phyloP scores from a whole-genome alignment of 2,113 vertebrate species.

The Ascaphus truei region DNA sequence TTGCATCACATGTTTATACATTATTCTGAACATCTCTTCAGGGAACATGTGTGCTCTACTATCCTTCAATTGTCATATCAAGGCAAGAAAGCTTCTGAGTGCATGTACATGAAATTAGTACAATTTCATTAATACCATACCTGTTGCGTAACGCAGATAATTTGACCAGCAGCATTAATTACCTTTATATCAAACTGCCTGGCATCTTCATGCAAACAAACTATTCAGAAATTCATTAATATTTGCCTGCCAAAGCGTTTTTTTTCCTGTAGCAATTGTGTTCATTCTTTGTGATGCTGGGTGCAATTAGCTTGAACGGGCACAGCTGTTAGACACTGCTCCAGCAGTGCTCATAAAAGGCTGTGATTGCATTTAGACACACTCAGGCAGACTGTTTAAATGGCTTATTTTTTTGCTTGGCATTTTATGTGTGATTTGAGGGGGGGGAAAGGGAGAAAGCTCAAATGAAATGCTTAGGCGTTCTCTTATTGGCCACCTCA shows the following conservation, averaged over 20 bases:
- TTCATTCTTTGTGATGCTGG: constrained; percentile 54
- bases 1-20: no score
- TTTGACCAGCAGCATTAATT: background rate
- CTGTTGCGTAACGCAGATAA: background rate
- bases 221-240: constrained; percentile 55
- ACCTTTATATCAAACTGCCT: background rate
- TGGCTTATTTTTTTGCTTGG: constrained; percentile 29
- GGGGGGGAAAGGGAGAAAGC: background rate
- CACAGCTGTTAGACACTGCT: constrained; percentile 56
- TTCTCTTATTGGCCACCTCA: background rate
- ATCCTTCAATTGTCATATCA: no score
- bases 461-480: background rate
- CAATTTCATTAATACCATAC: no score
- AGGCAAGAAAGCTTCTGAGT: no score
- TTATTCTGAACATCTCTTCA: no score
- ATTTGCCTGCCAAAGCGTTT: constrained; percentile 48
- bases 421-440: constrained; percentile 20
- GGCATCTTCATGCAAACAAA: constrained; percentile 17
- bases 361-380: constrained; percentile 38
- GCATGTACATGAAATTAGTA: no score
- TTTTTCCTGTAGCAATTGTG: constrained; percentile 50
- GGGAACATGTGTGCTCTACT: no score
- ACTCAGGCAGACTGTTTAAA: constrained; percentile 40
- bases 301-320: constrained; percentile 59
- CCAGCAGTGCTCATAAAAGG: constrained; percentile 47